These are phyloP conservation scores for Drosophila mimica DNA, from an alignment of 2,888 invertebrate genomes.

Conservation along the genomic window DNA sequence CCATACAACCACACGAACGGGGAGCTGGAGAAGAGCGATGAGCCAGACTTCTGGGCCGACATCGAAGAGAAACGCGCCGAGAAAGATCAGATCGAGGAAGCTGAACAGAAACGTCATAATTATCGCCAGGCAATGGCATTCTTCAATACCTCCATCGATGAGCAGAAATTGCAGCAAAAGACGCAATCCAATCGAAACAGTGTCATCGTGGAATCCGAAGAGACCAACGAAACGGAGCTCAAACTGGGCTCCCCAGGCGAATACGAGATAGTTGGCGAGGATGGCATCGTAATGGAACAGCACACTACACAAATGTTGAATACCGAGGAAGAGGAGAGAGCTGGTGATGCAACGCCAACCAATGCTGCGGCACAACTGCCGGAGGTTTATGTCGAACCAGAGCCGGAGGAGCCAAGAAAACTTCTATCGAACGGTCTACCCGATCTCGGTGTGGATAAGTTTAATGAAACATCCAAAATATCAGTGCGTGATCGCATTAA, in stretches of 20 bases:
- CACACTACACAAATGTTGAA: constrained; percentile 8
- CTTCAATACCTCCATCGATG: constrained; percentile 82
- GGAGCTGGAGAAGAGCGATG: constrained; percentile 37
- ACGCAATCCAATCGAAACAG: constrained; percentile 49
- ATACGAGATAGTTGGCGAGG: constrained; percentile 58
- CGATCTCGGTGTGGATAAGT: constrained; percentile 70
- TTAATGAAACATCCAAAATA: constrained; percentile 73
- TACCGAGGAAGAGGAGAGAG: constrained; percentile 50
- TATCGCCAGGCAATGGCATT: constrained; percentile 84
- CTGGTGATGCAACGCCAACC: constrained; percentile 70
- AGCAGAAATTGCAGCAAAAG: constrained; percentile 67
- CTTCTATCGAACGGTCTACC: constrained; percentile 68
- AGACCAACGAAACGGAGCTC: constrained; percentile 9
- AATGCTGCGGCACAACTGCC: constrained; percentile 60
- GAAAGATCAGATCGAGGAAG: constrained; percentile 66
- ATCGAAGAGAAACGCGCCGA: constrained; percentile 57
- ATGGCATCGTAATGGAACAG: constrained; percentile 46
- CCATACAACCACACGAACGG: constrained; percentile 12
- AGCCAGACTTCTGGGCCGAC: constrained; percentile 74
- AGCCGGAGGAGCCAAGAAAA: constrained; percentile 33
- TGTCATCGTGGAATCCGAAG: constrained; percentile 53
- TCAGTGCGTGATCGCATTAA: constrained; percentile 83
- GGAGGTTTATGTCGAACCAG: constrained; percentile 68
- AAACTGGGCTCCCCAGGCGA: constrained; percentile 59
- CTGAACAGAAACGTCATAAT: constrained; percentile 80